These are phyloP conservation scores for Leucophenga maculata DNA, from an alignment of 2,888 invertebrate genomes.

Conservation along the genomic window DNA sequence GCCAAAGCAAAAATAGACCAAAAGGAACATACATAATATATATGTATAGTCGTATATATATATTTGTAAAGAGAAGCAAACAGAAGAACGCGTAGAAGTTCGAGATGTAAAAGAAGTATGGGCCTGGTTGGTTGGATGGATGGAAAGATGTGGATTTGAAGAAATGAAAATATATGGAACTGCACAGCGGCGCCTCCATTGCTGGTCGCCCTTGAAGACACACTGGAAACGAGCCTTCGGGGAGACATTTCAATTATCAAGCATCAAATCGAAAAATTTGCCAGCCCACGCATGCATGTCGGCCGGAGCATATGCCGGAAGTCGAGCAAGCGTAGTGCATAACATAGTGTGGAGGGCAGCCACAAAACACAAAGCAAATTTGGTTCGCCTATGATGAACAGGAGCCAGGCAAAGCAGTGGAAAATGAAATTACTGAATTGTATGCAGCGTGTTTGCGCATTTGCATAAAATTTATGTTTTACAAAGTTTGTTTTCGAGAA, in stretches of 20 bases:
- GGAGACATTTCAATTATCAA: constrained; percentile 62
- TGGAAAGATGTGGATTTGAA: too few relatives aligned
- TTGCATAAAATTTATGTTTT: constrained; percentile 25
- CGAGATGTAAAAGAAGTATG: too few relatives aligned
- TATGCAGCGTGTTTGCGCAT: constrained; percentile 15
- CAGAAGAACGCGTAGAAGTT: not conserved
- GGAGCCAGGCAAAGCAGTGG: too few relatives aligned
- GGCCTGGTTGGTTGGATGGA: too few relatives aligned
- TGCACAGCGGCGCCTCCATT: constrained; percentile 23
- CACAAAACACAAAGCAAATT: not conserved
- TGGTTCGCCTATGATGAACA: not conserved
- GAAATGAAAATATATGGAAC: constrained; percentile 36
- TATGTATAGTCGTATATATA: too few relatives aligned
- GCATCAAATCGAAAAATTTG: constrained; percentile 36
- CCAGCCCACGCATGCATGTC: not conserved
- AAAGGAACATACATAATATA: not conserved
- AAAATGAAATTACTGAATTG: not conserved
- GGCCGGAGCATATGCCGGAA: not conserved
- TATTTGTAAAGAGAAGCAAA: constrained; percentile 3
- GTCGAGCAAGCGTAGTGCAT: not conserved
- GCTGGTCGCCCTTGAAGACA: constrained; percentile 11
- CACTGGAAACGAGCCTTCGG: constrained; percentile 46
- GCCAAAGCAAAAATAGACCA: not conserved
- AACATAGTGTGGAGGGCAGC: too few relatives aligned
- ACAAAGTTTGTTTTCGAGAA: constrained; percentile 17